Evolutionary conservation across 2,113 vertebrate species (phyloP).

Genomic region (Pagrus major): DNA sequence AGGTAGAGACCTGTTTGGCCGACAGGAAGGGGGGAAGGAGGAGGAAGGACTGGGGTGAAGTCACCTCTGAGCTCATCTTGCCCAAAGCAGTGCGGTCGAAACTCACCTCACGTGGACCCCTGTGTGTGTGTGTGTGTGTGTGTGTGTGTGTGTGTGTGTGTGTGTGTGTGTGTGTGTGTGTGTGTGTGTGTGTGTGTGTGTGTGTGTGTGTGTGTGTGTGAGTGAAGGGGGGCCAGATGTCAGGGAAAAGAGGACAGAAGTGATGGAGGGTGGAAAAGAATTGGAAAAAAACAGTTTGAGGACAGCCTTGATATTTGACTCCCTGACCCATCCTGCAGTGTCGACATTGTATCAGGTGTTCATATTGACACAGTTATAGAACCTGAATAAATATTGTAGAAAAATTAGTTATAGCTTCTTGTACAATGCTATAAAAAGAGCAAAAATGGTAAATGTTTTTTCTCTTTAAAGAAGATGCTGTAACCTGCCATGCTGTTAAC

Average conservation of each 20-base stretch:
- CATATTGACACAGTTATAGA: neutral
- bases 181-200: no score
- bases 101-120: constrained; percentile 8
- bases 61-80: constrained; percentile 53
- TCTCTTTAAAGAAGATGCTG: neutral
- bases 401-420: neutral
- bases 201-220: neutral
- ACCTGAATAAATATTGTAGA: neutral
- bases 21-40: constrained; percentile 50
- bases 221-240: neutral
- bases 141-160: no score
- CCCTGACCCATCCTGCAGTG: neutral
- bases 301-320: neutral
- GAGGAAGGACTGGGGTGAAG: constrained; percentile 38
- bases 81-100: constrained; percentile 35
- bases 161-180: no score
- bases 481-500: constrained; percentile 1
- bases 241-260: constrained; percentile 14
- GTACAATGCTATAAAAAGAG: no score
- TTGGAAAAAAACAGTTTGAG: neutral
- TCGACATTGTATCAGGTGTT: neutral
- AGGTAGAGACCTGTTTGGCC: constrained; percentile 60
- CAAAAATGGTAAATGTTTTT: neutral
- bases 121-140: neutral
- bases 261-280: constrained; percentile 1